Conservation (phyloP, 2,113 vertebrate species). For the Grantiella picta region DNA sequence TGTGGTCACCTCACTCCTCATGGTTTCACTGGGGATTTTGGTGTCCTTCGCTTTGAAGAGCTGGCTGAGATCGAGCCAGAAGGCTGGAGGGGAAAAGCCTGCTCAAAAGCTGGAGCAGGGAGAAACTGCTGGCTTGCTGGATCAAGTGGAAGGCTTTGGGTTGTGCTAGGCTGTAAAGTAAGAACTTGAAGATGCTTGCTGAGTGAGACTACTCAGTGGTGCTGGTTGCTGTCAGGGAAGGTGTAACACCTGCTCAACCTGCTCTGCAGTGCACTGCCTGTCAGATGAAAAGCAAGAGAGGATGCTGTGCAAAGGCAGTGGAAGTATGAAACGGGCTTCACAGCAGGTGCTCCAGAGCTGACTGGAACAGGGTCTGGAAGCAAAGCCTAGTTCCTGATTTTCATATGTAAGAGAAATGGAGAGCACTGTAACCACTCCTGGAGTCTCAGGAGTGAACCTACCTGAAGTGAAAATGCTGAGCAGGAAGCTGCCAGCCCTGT, state of each 20-base stretch:
- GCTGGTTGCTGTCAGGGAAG: background rate
- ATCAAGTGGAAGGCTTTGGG: background rate
- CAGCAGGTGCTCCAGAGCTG: background rate
- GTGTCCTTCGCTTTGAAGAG: background rate
- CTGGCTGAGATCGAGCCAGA: background rate
- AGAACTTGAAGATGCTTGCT: background rate
- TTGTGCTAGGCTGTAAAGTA: background rate
- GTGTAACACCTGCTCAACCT: background rate
- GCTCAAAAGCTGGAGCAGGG: background rate
- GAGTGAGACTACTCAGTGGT: background rate
- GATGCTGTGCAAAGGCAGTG: background rate
- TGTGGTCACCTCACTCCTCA: background rate
- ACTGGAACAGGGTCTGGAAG: background rate
- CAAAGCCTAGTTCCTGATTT: background rate
- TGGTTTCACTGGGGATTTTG: background rate
- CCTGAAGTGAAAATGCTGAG: background rate
- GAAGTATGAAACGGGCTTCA: background rate
- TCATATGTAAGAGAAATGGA: accelerated
- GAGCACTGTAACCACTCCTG: background rate
- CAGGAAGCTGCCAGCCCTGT: background rate
- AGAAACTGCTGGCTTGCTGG: background rate
- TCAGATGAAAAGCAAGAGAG: background rate
- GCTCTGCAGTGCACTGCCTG: background rate
- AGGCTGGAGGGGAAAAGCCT: background rate
- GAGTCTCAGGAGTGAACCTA: background rate